Evolutionary conservation across 2,797 vertebrate genomes (phyloP).

Genomic region (Bradypodion pumilum): DNA sequence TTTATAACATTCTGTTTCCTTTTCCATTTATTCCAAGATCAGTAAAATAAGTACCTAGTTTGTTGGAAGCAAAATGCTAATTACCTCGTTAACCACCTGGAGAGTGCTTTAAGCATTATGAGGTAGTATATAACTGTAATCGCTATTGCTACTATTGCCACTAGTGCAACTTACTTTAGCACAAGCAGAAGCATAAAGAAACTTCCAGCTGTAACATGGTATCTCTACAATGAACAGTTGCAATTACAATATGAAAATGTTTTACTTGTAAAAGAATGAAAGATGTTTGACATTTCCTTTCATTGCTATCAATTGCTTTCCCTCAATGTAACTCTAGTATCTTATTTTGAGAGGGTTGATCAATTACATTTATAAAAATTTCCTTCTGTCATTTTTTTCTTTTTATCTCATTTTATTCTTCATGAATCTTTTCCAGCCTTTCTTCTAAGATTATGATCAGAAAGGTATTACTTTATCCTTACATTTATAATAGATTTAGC

Average conservation of each 20-base stretch:
- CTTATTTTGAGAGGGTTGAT: neutral
- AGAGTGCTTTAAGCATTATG: too few species aligned
- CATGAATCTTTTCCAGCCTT: neutral
- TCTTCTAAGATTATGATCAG: neutral
- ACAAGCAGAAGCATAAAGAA: too few species aligned
- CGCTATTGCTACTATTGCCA: too few species aligned
- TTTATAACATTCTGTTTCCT: neutral
- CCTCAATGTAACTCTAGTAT: neutral
- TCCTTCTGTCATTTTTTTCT: neutral
- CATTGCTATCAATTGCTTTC: neutral
- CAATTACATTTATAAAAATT: neutral
- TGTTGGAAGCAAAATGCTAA: too few species aligned
- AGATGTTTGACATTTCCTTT: neutral
- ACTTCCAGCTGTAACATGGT: too few species aligned
- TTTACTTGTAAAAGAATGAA: neutral
- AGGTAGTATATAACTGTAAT: too few species aligned
- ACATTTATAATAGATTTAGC: neutral
- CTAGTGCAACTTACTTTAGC: too few species aligned
- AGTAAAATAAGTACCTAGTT: too few species aligned
- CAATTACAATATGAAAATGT: neutral
- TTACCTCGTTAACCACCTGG: too few species aligned
- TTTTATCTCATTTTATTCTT: neutral
- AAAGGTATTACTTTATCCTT: neutral
- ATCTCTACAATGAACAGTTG: neutral
- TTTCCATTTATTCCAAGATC: neutral